A percentile compares a stretch with the other conserved stretches of the same genome.
These are phyloP conservation scores for Apodemus sylvaticus DNA, from an alignment of 2,113 vertebrate genomes.

Conservation along the genomic window DNA sequence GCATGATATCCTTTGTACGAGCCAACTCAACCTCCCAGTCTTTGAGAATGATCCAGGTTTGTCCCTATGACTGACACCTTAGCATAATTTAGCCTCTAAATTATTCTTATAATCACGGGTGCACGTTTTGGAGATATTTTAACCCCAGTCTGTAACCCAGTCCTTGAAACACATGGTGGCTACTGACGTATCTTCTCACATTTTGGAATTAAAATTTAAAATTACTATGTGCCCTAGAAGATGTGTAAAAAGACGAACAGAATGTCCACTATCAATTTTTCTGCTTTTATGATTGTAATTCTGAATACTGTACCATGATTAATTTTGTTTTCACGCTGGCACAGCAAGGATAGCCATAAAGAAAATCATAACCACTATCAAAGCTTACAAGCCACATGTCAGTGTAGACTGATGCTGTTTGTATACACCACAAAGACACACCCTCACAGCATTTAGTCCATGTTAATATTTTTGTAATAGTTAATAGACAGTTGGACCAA, in stretches of 20 bases:
- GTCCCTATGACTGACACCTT: not conserved
- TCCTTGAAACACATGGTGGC: not conserved
- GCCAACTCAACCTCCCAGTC: no score
- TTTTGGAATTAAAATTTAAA: not conserved
- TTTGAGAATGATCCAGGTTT: not conserved
- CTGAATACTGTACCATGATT: not conserved
- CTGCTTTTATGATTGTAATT: not conserved
- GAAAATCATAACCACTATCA: not conserved
- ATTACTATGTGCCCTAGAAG: not conserved
- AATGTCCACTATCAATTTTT: not conserved
- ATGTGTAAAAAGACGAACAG: not conserved
- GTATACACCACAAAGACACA: not conserved
- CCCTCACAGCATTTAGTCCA: not conserved
- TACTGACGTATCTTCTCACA: not conserved
- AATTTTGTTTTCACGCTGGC: not conserved
- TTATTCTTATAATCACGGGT: not conserved
- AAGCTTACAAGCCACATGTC: not conserved
- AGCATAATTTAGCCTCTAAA: not conserved
- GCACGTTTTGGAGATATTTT: not conserved
- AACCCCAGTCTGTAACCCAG: not conserved
- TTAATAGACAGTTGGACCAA: not conserved
- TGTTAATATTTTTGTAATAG: not conserved
- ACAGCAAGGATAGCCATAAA: conserved; percentile 24
- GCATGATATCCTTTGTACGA: not conserved
- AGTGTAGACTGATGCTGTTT: not conserved